A percentile compares a stretch with the other conserved stretches of the same genome.
Evolutionary conservation across 2,113 vertebrate species (phyloP).

Genomic region (Vicugna pacos): DNA sequence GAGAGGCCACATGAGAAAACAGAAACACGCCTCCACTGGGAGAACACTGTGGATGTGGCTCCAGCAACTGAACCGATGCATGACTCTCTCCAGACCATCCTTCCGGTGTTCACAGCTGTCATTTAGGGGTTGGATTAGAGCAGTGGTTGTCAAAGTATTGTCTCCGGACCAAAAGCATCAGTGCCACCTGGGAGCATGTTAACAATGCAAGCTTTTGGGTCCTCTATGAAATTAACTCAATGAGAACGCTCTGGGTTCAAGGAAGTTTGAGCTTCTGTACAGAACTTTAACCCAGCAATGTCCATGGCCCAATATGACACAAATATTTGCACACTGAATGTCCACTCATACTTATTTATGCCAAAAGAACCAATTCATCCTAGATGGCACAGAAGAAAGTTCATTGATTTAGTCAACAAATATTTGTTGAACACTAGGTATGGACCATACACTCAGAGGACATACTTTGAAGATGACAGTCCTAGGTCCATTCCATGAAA

Average conservation of each 20-base stretch:
- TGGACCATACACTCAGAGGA: neutral
- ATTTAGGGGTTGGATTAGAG: neutral
- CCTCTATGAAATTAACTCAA: neutral
- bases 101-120: neutral
- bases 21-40: neutral
- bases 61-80: neutral
- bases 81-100: neutral
- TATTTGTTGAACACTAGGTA: neutral
- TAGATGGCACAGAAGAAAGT: neutral
- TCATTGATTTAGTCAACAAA: neutral
- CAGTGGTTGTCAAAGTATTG: neutral
- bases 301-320: too few species aligned
- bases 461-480: neutral
- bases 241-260: neutral
- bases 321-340: neutral
- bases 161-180: neutral
- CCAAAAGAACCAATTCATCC: neutral
- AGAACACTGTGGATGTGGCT: neutral
- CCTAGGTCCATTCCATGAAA: accelerated
- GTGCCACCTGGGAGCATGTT: neutral
- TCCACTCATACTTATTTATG: neutral
- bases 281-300: neutral
- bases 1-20: neutral
- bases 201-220: neutral
- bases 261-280: neutral